Evolutionary conservation across 2,888 invertebrate species (phyloP).

Genomic region (Chrysotoxum bicinctum): DNA sequence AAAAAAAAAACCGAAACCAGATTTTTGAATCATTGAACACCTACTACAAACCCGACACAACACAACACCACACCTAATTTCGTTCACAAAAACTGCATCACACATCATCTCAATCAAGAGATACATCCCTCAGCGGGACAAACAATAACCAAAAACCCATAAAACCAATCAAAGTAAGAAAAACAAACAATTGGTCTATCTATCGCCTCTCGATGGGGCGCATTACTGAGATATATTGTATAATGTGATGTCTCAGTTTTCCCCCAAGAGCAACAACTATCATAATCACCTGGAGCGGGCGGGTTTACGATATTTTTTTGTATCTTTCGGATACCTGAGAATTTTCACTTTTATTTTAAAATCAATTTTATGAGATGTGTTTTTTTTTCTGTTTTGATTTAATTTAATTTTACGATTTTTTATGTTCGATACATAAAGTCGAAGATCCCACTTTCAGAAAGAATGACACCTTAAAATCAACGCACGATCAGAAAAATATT

Average conservation of each 20-base stretch:
- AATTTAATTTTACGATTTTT: conserved; percentile 42
- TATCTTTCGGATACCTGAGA: conserved; percentile 18
- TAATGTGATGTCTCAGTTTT: conserved; percentile 53
- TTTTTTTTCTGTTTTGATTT: conserved; percentile 15
- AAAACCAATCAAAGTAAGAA: conserved; percentile 58
- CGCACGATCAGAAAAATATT: conserved; percentile 45
- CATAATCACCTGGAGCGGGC: conserved; percentile 63
- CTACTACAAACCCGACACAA: conserved; percentile 6
- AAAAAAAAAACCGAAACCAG: conserved; percentile 18
- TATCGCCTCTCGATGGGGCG: conserved; percentile 56
- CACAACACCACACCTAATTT: conserved; percentile 19
- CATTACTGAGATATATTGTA: neutral
- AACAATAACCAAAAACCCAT: conserved; percentile 44
- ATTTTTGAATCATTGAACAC: conserved; percentile 1
- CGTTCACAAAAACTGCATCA: conserved; percentile 13
- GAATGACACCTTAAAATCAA: conserved; percentile 27
- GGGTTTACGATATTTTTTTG: neutral
- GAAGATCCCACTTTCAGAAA: neutral
- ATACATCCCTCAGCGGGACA: conserved; percentile 61
- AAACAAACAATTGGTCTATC: conserved; percentile 51
- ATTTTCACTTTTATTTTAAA: conserved; percentile 51
- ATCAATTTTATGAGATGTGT: conserved; percentile 35
- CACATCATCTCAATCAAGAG: conserved; percentile 20
- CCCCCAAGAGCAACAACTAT: conserved; percentile 18
- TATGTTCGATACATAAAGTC: neutral